A percentile compares a stretch with the other conserved stretches of the same genome.
Evolutionary conservation across 2,113 vertebrate genomes (phyloP).

Genomic region (Plestiodon gilberti): DNA sequence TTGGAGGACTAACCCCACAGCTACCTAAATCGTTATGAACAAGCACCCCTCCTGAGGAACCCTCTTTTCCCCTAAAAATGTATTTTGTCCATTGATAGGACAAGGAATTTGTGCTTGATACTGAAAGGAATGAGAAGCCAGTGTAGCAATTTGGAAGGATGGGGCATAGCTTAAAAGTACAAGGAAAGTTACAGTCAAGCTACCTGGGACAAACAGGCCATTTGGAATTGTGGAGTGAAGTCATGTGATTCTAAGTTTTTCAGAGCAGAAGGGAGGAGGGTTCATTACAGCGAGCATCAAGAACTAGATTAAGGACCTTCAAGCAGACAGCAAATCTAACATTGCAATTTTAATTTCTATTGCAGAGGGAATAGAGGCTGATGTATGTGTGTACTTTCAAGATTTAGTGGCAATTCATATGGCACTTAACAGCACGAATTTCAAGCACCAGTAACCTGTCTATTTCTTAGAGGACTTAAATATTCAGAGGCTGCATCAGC

Average conservation of each 20-base stretch:
- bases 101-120: not conserved
- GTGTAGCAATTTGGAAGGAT: not conserved
- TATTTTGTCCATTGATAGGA: too few relatives aligned
- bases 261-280: not conserved
- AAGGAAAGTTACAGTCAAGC: slow-evolving; percentile 43
- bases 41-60: too few relatives aligned
- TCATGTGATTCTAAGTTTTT: slow-evolving; percentile 37
- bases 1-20: too few relatives aligned
- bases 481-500: not conserved
- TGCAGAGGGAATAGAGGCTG: slow-evolving; percentile 3
- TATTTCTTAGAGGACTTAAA: slow-evolving; percentile 5
- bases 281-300: not conserved
- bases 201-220: slow-evolving; percentile 41
- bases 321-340: slow-evolving; percentile 26
- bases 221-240: not conserved
- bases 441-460: not conserved
- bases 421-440: not conserved
- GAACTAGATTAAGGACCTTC: slow-evolving; percentile 38
- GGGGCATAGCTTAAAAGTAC: slow-evolving; percentile 29
- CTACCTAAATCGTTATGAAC: too few relatives aligned
- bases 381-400: not conserved
- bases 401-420: not conserved
- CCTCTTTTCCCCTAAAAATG: too few relatives aligned
- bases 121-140: slow-evolving; percentile 22
- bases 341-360: slow-evolving; percentile 46